phyloP scores from a whole-genome alignment of 2,113 vertebrate genomes.

The Acinonyx jubatus region DNA sequence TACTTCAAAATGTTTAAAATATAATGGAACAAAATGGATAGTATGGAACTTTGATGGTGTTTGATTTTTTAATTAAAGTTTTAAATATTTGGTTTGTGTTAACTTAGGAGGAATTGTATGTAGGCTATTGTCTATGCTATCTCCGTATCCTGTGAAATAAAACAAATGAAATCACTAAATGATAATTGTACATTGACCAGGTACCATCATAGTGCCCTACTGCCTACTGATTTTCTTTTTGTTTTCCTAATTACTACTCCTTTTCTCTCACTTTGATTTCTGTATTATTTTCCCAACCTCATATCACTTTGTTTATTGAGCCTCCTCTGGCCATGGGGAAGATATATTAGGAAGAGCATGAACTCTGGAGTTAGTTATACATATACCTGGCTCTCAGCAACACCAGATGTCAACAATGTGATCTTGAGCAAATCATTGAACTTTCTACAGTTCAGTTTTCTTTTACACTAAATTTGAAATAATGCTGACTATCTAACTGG shows the following conservation, averaged over 20 bases:
- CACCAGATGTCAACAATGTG: background rate
- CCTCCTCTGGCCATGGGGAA: background rate
- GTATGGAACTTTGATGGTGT: background rate
- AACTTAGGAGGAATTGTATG: background rate
- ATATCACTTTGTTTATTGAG: background rate
- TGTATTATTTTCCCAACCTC: background rate
- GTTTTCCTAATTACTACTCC: background rate
- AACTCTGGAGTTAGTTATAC: background rate
- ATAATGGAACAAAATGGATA: background rate
- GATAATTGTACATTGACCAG: background rate
- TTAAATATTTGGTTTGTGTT: slow-evolving; percentile 17
- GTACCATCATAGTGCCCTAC: background rate
- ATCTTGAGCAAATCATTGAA: background rate
- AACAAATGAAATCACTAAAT: background rate
- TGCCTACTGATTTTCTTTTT: background rate
- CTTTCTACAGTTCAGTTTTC: background rate
- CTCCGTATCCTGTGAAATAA: background rate
- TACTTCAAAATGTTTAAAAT: background rate
- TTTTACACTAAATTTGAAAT: background rate
- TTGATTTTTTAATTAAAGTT: background rate
- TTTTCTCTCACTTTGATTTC: background rate
- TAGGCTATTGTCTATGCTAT: background rate
- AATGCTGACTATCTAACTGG: background rate
- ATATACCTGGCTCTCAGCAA: background rate
- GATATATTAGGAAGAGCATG: background rate